A percentile compares a stretch with the other conserved stretches of the same genome.
phyloP scores from a whole-genome alignment of 2,888 invertebrate species.

The Clitarchus hookeri region DNA sequence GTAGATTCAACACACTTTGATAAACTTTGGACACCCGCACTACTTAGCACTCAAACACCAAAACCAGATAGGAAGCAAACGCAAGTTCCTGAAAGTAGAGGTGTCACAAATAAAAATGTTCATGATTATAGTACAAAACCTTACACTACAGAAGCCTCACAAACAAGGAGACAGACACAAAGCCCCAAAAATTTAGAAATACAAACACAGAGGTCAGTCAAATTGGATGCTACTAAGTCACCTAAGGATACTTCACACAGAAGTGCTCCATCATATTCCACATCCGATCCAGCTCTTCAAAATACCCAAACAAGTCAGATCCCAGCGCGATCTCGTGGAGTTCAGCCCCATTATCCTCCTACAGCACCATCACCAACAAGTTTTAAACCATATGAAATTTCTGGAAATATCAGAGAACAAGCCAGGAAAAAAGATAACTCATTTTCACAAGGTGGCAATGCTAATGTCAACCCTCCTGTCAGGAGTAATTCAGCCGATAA shows the following conservation, averaged over 20 bases:
- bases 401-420: not conserved
- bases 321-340: not conserved
- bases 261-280: conserved; percentile 15
- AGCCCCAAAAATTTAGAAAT: not conserved
- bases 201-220: not conserved
- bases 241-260: not conserved
- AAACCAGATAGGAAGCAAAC: not conserved
- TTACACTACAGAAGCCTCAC: not conserved
- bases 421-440: not conserved
- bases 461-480: not conserved
- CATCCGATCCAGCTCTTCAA: not conserved
- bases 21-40: conserved; percentile 3
- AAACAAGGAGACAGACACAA: not conserved
- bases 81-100: not conserved
- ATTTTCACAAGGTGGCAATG: not conserved
- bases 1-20: not conserved
- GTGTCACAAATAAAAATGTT: not conserved
- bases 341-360: not conserved
- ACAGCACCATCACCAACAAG: not conserved
- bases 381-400: not conserved
- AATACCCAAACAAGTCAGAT: conserved; percentile 17
- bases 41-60: not conserved
- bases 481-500: not conserved
- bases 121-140: not conserved
- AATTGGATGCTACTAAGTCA: not conserved